Evolutionary conservation across 2,113 vertebrate species (phyloP), one percentile per base, ranked within the genome.

Genomic region (Xerus inauris): DNA sequence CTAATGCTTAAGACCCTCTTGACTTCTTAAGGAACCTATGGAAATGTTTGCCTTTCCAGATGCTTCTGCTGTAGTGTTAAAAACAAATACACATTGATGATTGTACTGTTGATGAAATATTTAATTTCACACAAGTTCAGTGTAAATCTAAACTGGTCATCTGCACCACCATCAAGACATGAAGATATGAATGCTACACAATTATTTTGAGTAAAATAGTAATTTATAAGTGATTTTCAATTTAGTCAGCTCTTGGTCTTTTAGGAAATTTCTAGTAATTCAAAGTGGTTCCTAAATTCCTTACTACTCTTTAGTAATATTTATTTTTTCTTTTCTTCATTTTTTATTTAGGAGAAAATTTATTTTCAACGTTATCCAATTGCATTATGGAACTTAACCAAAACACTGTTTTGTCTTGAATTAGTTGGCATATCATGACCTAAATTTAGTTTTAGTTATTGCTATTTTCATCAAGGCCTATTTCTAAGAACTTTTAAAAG

Each of bases 161-260:
- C 30, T 77, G 16, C 20, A 40, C 45, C 71, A 91, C 32, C 38
- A 32, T 85, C n/a, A 80, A 59, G 40, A 83, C 40, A 69, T 89
- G n/a, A 90, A 45, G 13, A 42, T 75, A 28, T 8, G 30, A 71
- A 47, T 51, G 64, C 17, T 49, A 86, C 69, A 45, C 24, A 49
- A 11, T 54, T 85, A 72, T 85, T 91, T 95, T 94, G 32, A 91
- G 72, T 94, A 94, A 94, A 81, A 62, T 87, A 77, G 3, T 80
- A 82, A 28, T 42, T 93, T 93, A 71, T 87, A 88, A 5, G 22
- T 75, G 24, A 20, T 83, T 96, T 76, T 76, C 73, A 76, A 13
- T 82, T 90, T 65, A 93, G 35, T 73, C 35, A 91, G 35, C 28
- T 93, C 20, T 62, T 87, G 80, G 10, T 42, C 2, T 83, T 54